Base-by-base conservation (phyloP, 1,140 invertebrate genomes). In the Drosophila murphyi region DNA sequence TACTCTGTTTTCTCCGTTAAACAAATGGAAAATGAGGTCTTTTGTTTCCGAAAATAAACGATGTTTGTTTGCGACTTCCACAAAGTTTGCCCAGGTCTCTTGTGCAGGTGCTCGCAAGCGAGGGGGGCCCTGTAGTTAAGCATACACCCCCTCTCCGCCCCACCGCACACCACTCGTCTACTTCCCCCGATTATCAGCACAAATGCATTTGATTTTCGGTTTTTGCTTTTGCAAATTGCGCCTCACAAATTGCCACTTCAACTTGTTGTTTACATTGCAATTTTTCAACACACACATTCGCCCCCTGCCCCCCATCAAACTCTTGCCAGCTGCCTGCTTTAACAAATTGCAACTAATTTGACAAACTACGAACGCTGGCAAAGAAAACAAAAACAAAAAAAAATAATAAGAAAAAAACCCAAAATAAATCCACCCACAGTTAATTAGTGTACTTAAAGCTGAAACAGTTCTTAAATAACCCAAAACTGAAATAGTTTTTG, bases 11-110 rank as follows among this genome's bases (percentile, higher is more conserved):
- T 20, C 20, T 20, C 20, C 1, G 72, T 88, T 80, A 83, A 88
- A 83, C 83, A 88, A 88, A 88, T 89, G 80, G 71, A 76, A 89
- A 89, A 89, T 89, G 85, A 85, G 85, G 63, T 89, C 85, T 80
- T 89, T 89, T 89, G 85, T 89, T 89, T 76, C 78, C 85, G 61
- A 89, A 81, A 88, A 88, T 88, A 89, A 88, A 88, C 85, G 86
- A 83, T 85, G 74, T 80, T 82, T 82, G 80, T 73, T 83, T 80
- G 65, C 59, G 50, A 47, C 75, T 51, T 75, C 64, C 60, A 55
- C 48, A 54, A 43, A 67, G 52, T 68, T 70, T 48, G 35, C 59
- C 70, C 67, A 50, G 50, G 47, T 56, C 65, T 70, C 34, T 59
- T 71, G 61, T 69, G 43, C 77, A 80, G 77, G 74, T 80, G 69